Base-by-base conservation (phyloP, 2,888 invertebrate genomes). In the Melangyna quadrimaculata region DNA sequence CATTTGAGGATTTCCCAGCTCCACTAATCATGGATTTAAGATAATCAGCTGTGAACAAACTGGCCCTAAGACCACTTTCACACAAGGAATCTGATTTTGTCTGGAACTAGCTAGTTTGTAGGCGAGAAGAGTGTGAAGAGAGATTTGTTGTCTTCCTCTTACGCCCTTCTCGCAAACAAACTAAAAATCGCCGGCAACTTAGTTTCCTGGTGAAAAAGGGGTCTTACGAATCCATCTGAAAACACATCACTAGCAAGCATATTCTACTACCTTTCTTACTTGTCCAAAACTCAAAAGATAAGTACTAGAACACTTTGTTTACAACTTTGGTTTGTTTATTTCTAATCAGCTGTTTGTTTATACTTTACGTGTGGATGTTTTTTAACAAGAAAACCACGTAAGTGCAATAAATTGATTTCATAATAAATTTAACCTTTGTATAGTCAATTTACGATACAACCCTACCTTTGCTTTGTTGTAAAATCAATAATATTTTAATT, bases 281-380 rank as follows among this genome's bases (percentile, higher is more conserved):
- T 78, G 77, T 24, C 57, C 3, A 37, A 8, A 24, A 14, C 14
- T 8, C 2, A 12, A 35, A 24, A 24, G n/a, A 22, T 1, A 19
- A 19, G 84, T 84, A 84, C 75, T 55, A 86, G 63, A n/a, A 51
- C 9, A 2, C 2, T 55, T 84, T 86, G 77, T 81, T 80, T 77
- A 86, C 84, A 53, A 14, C 22, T 19, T 55, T 51, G 14, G 19
- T 35, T 71, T 14, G 19, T 43, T 53, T 83, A 24, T 67, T 19
- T 70, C 1, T 43, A 27, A 61, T 63, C 74, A 74, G 83, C 63
- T 78, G 78, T 51, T 22, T 19, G 6, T 32, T 32, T 73, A 19
- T 67, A 5, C 61, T n/a, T 8, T 40, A 9, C 7, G 32, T 2
- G 14, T 7, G 1, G n/a, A n/a, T 37, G 3, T 43, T 43, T 17